Evolutionary conservation across 1,140 invertebrate species (phyloP).

Genomic region (Bombus waltoni): DNA sequence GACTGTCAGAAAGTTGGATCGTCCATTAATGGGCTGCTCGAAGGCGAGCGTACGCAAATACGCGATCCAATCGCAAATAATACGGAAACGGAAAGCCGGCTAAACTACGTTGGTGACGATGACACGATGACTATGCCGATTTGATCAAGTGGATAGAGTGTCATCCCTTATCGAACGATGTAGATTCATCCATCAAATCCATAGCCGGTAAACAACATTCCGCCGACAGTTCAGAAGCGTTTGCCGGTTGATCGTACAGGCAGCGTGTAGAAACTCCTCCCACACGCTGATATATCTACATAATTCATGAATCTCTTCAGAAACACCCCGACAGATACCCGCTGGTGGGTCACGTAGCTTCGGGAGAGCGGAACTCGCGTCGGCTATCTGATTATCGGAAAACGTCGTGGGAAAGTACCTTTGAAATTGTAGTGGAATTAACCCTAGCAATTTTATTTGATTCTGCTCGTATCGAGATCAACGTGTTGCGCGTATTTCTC

Average conservation of each 20-base stretch:
- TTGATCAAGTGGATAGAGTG: conserved; percentile 63
- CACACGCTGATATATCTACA: conserved; percentile 61
- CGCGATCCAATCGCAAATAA: conserved; percentile 38
- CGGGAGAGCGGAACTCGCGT: conserved; percentile 35
- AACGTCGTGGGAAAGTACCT: conserved; percentile 48
- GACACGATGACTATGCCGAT: conserved; percentile 45
- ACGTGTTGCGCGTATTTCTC: not conserved
- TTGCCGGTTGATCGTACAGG: conserved; percentile 41
- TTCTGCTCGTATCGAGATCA: not conserved
- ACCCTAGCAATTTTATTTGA: not conserved
- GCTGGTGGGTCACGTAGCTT: conserved; percentile 57
- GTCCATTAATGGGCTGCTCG: conserved; percentile 16
- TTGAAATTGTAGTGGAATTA: conserved; percentile 32
- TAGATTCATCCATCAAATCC: conserved; percentile 69
- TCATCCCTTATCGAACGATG: conserved; percentile 26
- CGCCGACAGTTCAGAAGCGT: conserved; percentile 47
- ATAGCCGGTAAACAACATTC: conserved; percentile 62
- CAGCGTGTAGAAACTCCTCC: conserved; percentile 42
- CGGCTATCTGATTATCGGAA: conserved; percentile 39
- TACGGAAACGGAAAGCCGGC: conserved; percentile 33
- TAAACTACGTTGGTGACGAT: conserved; percentile 42
- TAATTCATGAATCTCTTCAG: conserved; percentile 69
- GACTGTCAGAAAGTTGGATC: too few species aligned
- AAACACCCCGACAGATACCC: conserved; percentile 49
- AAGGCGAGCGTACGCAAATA: conserved; percentile 21